Evolutionary conservation across 64 coral and sea anemone species (phyloP).

Genomic region (Astreopora myriophthalma): DNA sequence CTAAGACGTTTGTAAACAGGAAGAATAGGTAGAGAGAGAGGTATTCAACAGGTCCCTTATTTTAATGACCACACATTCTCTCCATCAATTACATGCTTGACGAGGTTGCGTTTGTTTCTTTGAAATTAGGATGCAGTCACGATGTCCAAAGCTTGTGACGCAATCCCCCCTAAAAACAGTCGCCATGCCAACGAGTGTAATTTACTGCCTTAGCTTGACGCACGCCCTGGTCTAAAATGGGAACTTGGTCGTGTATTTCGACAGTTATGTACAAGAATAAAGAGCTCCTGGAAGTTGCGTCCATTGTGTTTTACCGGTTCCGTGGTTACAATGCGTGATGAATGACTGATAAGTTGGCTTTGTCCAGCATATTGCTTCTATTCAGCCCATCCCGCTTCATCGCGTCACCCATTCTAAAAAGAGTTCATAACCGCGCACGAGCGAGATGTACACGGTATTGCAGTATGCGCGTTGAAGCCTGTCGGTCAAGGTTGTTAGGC

Average conservation of each 20-base stretch:
- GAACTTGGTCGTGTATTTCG: not conserved
- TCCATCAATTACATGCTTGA: not conserved
- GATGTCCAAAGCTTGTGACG: not conserved
- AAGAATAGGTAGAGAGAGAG: not conserved
- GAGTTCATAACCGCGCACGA: not conserved
- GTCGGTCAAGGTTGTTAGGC: not conserved
- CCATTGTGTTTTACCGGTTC: not conserved
- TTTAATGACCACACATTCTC: not conserved
- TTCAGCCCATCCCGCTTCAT: not conserved
- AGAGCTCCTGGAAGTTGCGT: not conserved
- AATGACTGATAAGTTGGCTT: not conserved
- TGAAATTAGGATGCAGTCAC: not conserved
- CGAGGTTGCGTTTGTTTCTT: not conserved
- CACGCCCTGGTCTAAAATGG: not conserved
- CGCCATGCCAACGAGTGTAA: not conserved
- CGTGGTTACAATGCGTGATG: slow-evolving; percentile 1
- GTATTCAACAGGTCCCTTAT: not conserved
- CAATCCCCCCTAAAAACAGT: not conserved
- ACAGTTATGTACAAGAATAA: not conserved
- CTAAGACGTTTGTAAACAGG: not conserved
- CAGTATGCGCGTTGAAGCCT: not conserved
- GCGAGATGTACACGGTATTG: not conserved
- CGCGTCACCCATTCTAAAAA: not conserved
- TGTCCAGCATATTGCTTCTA: not conserved
- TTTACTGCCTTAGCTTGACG: not conserved